A percentile compares a stretch with the other conserved stretches of the same genome.
Conservation (phyloP, 2,797 vertebrate genomes). For the Aeoliscus strigatus region DNA sequence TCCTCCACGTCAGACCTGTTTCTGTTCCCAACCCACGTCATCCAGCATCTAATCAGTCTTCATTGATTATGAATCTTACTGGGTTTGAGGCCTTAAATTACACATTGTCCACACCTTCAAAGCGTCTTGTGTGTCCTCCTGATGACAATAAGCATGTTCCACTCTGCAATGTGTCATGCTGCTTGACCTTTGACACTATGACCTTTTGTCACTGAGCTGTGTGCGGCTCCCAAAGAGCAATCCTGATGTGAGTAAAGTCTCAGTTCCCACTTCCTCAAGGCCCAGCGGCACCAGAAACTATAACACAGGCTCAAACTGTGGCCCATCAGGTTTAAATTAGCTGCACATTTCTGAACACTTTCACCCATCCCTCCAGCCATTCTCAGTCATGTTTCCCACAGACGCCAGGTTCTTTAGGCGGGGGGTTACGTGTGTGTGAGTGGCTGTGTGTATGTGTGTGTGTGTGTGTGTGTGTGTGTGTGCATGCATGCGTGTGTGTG, state of each 20-base stretch:
- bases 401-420: slow-evolving; percentile 41
- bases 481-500: slow-evolving; percentile 6
- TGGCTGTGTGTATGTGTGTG: slow-evolving; percentile 6
- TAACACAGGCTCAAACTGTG: slow-evolving; percentile 53
- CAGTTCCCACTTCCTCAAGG: slow-evolving; percentile 30
- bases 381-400: slow-evolving; percentile 53
- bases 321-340: slow-evolving; percentile 73
- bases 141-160: slow-evolving; percentile 7
- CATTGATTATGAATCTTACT: slow-evolving; percentile 5
- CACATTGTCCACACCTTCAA: background rate
- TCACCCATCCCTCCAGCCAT: slow-evolving; percentile 51
- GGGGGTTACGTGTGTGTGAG: too few species aligned
- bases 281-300: slow-evolving; percentile 32
- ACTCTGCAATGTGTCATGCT: slow-evolving; percentile 18
- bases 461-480: too few species aligned
- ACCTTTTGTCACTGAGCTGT: slow-evolving; percentile 33
- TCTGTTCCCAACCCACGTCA: slow-evolving; percentile 25
- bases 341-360: slow-evolving; percentile 61
- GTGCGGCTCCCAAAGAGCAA: slow-evolving; percentile 19
- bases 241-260: slow-evolving; percentile 29
- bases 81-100: slow-evolving; percentile 6
- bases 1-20: slow-evolving; percentile 37
- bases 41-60: slow-evolving; percentile 23
- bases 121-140: slow-evolving; percentile 3
- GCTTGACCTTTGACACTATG: slow-evolving; percentile 40